A percentile compares a stretch with the other conserved stretches of the same genome.
phyloP scores from a whole-genome alignment of 1,140 invertebrate genomes.

The Drosophila albomicans region DNA sequence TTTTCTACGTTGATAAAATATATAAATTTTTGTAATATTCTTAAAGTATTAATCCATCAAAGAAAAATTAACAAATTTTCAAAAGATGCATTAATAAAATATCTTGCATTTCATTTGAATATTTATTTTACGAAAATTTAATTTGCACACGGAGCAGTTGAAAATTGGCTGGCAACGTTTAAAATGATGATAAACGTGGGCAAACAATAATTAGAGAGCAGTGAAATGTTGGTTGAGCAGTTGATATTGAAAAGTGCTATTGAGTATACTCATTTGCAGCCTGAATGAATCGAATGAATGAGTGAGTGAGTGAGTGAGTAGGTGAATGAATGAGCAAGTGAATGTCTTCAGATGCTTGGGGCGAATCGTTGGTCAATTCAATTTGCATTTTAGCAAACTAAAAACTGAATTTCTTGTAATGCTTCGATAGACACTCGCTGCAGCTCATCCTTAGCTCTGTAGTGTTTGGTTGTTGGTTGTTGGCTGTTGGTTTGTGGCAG shows the following conservation, averaged over 20 bases:
- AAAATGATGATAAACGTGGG: not conserved
- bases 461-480: not conserved
- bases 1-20: too few species aligned
- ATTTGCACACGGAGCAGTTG: too few species aligned
- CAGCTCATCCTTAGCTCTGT: slow-evolving; percentile 17
- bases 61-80: too few species aligned
- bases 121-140: too few species aligned
- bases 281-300: slow-evolving; percentile 11
- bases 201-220: slow-evolving; percentile 3
- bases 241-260: not conserved
- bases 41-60: too few species aligned
- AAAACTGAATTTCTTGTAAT: slow-evolving; percentile 64
- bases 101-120: too few species aligned
- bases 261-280: slow-evolving; percentile 26
- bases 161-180: not conserved
- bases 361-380: slow-evolving; percentile 33
- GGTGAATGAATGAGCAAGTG: slow-evolving; percentile 1
- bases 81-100: too few species aligned
- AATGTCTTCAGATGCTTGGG: slow-evolving; percentile 8
- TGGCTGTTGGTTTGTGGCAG: not conserved
- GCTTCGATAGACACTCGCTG: slow-evolving; percentile 54
- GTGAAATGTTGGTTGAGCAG: not conserved
- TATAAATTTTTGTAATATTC: too few species aligned
- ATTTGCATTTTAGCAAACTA: slow-evolving; percentile 47
- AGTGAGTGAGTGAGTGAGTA: not conserved